Conservation (phyloP, 2,797 vertebrate species). For the Enteromius trimaculatus region DNA sequence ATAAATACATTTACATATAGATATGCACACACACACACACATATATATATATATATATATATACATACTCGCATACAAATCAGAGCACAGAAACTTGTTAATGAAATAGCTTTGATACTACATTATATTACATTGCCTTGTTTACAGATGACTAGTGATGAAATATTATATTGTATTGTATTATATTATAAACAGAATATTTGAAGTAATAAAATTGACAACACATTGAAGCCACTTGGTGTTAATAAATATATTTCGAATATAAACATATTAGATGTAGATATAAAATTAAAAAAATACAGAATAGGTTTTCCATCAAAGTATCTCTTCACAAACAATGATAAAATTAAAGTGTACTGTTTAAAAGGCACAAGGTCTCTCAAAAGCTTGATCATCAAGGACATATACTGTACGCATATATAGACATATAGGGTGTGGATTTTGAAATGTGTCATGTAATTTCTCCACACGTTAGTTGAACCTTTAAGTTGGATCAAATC, state of each 20-base stretch:
- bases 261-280: background rate
- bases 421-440: conserved; percentile 26
- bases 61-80: too few species aligned
- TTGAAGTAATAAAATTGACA: background rate
- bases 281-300: background rate
- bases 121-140: background rate
- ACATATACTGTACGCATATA: too few species aligned
- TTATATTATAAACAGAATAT: background rate
- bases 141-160: background rate
- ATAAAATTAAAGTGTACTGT: background rate
- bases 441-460: background rate
- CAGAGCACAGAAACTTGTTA: too few species aligned
- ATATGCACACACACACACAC: too few species aligned
- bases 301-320: background rate
- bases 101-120: too few species aligned
- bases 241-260: background rate
- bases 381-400: background rate
- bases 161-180: too few species aligned
- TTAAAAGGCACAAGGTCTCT: background rate
- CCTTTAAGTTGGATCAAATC: background rate
- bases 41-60: too few species aligned
- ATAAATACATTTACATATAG: too few species aligned
- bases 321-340: background rate
- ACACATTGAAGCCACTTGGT: background rate
- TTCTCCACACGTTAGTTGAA: background rate